phyloP scores from a whole-genome alignment of 1,140 invertebrate genomes.

The Papilio dardanus region DNA sequence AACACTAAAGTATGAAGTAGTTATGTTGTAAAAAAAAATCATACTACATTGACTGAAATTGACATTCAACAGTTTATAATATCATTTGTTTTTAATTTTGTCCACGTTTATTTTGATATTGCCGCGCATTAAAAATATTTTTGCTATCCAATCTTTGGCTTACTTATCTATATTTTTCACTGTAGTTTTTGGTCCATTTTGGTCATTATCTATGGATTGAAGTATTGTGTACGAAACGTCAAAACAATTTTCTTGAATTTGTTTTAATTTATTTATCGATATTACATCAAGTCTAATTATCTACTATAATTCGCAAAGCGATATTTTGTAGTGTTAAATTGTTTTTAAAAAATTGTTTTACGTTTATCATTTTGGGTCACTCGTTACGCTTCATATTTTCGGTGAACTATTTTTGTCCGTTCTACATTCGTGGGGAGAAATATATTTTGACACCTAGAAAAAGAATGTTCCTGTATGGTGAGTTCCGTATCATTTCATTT shows the following conservation, averaged over 20 bases:
- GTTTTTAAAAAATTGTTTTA: conserved; percentile 15
- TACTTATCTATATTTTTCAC: conserved; percentile 9
- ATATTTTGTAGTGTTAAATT: background rate
- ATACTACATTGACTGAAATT: no score
- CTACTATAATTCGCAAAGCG: conserved; percentile 11
- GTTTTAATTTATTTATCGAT: conserved; percentile 60
- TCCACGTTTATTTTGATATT: no score
- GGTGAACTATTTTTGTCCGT: conserved; percentile 80
- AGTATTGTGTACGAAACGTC: conserved; percentile 56
- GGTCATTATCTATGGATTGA: conserved; percentile 27
- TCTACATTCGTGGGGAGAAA: conserved; percentile 73
- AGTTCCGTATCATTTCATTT: conserved; percentile 45
- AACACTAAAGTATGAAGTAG: background rate
- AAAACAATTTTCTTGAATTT: conserved; percentile 73
- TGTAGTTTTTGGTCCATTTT: conserved; percentile 36
- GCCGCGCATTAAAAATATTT: no score
- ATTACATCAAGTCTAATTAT: conserved; percentile 27
- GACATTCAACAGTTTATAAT: no score
- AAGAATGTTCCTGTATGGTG: conserved; percentile 72
- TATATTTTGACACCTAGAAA: conserved; percentile 74
- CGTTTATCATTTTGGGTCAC: conserved; percentile 29
- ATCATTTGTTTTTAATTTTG: no score
- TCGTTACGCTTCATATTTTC: conserved; percentile 65
- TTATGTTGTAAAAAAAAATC: no score
- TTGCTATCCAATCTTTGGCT: background rate